These are phyloP conservation scores for Tragelaphus imberbis DNA, from an alignment of 2,113 vertebrate genomes.

Conservation along the genomic window DNA sequence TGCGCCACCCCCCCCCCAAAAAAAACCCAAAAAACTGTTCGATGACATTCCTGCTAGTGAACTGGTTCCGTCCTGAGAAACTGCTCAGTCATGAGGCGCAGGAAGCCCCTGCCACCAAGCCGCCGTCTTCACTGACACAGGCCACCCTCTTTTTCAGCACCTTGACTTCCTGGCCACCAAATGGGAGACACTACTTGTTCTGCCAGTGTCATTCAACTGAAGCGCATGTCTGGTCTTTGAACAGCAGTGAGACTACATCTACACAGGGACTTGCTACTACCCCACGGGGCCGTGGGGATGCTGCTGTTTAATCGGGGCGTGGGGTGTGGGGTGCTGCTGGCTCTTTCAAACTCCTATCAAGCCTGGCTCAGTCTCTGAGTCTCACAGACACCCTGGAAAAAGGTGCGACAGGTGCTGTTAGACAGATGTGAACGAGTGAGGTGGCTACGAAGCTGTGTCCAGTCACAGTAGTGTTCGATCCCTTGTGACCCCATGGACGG, in stretches of 20 bases:
- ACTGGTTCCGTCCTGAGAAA: background rate
- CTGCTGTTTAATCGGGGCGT: background rate
- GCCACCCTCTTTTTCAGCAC: background rate
- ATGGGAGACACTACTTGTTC: background rate
- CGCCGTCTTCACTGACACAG: background rate
- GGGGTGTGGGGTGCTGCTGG: background rate
- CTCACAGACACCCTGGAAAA: background rate
- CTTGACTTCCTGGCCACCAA: background rate
- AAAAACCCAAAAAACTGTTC: background rate
- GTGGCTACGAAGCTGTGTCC: background rate
- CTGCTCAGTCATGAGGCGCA: background rate
- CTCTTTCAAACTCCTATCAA: background rate
- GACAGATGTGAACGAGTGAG: background rate
- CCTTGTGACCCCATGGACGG: background rate
- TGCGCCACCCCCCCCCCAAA: accelerated
- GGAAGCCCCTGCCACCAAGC: background rate
- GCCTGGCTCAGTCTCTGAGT: background rate
- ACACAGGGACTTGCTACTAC: accelerated
- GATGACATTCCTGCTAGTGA: background rate
- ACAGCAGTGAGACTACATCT: background rate
- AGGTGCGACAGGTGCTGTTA: background rate
- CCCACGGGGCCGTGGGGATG: background rate
- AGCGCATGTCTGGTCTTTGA: background rate
- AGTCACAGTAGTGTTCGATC: background rate
- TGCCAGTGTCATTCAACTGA: background rate